phyloP scores from a whole-genome alignment of 1,140 invertebrate genomes.

The Reticulitermes speratus region DNA sequence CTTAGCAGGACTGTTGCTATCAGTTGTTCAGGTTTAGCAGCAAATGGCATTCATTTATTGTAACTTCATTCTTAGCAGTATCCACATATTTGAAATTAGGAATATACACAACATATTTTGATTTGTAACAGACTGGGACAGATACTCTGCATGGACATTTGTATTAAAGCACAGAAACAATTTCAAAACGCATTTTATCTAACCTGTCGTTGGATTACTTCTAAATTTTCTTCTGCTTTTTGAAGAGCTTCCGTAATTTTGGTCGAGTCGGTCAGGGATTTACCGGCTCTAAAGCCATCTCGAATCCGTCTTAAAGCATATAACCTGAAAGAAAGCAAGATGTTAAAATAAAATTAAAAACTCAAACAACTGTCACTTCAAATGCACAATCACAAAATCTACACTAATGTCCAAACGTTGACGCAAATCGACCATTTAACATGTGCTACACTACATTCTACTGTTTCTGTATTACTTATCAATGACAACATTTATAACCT shows the following conservation, averaged over 20 bases:
- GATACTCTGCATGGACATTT: too few species aligned
- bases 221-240: conserved; percentile 5
- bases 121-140: too few species aligned
- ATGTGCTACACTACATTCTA: not conserved
- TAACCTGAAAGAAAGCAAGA: not conserved
- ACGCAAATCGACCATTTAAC: too few species aligned
- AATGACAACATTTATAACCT: not conserved
- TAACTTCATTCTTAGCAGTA: too few species aligned
- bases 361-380: not conserved
- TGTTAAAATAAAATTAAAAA: not conserved
- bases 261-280: not conserved
- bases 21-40: too few species aligned
- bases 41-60: too few species aligned
- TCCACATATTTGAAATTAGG: too few species aligned
- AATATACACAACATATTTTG: too few species aligned
- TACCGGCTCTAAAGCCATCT: not conserved
- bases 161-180: too few species aligned
- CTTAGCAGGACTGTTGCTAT: too few species aligned
- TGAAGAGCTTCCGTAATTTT: not conserved
- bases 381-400: too few species aligned
- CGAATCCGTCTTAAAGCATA: not conserved
- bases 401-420: too few species aligned
- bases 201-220: not conserved
- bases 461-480: not conserved
- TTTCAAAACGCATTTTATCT: not conserved